Base-by-base conservation (phyloP, 2,113 vertebrate species). In the Centrocercus urophasianus region DNA sequence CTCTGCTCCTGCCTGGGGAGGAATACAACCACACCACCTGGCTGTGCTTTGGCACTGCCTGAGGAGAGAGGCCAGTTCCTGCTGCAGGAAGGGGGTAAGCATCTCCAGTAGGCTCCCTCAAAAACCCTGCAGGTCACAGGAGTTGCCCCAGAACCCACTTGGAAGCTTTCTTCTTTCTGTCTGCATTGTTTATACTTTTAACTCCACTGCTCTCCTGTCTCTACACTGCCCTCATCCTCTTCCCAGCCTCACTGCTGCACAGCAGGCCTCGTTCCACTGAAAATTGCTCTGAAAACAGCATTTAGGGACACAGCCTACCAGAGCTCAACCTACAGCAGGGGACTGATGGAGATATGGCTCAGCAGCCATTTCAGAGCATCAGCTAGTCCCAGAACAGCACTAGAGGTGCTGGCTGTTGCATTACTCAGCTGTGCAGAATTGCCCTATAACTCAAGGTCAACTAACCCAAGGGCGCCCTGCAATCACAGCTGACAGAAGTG, bases 11-110 rank as follows among this genome's bases (percentile, higher is more conserved):
- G 54, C 98, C 99, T 1, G 98, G 97, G 5, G 98, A 99, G 59
- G 96, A 98, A 18, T 99, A 99, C 77, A 91, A 94, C 42, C 98
- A 99, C 32, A 98, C 98, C 72, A 99, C 99, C 0, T 97, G 96
- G 95, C 98, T 98, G 38, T 97, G 95, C 56, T 99, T 99, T 94
- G 97, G 40, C 36, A 82, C 95, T 0, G 61, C 96, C 21, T 98
- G 86, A 98, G 54, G 69, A 24, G 11, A 42, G 8, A 17, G 47
- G 66, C 34, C 8, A 15, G 24, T 11, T 57, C 16, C 74, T 40
- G 12, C 28, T 60, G 30, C 42, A 2, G 0, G n/a, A 28, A 71
- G 3, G 6, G 6, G 71, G 93, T 93, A 77, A 89, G 93, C 83
- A 32, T 32, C 20, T 90, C 27, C 10, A 14, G 56, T 50, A 80